Base-by-base conservation (phyloP, 2,888 invertebrate genomes). In the Augochlorella aurata region DNA sequence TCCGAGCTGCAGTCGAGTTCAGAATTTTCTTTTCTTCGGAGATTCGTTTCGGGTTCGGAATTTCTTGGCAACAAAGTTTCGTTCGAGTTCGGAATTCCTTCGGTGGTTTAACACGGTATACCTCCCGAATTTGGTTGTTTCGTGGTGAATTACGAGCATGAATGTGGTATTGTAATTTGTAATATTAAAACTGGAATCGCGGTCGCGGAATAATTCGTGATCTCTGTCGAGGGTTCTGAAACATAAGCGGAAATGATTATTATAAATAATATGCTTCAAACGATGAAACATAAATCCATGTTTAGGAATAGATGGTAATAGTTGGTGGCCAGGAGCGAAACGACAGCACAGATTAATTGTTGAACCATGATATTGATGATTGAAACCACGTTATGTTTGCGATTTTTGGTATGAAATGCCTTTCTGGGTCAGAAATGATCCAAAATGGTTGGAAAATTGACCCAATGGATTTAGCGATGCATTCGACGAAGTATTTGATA, bases 251-350 rank as follows among this genome's bases (percentile, higher is more conserved):
- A 66, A 66, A 84, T 29, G 75, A 80, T 74, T 75, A 82, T 70
- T 80, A 78, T 81, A 78, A 77, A 85, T 16, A 18, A n/a, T 79
- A 82, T 87, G 88, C 87, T 87, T 87, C 83, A 69, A 79, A 85
- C 79, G 63, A 82, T 72, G 86, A 88, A 88, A 88, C 87, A 88
- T 88, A 87, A 82, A 78, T 84, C 77, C 74, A 81, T 83, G 79
- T 86, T 79, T 83, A 84, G 79, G 73, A 54, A 71, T 84, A 82
- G 72, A n/a, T 68, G 52, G 29, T 61, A 16, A 58, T 84, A 84
- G 14, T 58, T 24, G 54, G 54, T 58, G 54, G 21, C 12, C 54
- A 24, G 21, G 14, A 14, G 54, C 5, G 12, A 10, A 58, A 58
- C 54, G 54, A 24, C 24, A 58, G 54, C 24, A 58, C 24, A 58